Base-by-base conservation (phyloP, 2,888 invertebrate genomes). In the Esperia sulphurella region DNA sequence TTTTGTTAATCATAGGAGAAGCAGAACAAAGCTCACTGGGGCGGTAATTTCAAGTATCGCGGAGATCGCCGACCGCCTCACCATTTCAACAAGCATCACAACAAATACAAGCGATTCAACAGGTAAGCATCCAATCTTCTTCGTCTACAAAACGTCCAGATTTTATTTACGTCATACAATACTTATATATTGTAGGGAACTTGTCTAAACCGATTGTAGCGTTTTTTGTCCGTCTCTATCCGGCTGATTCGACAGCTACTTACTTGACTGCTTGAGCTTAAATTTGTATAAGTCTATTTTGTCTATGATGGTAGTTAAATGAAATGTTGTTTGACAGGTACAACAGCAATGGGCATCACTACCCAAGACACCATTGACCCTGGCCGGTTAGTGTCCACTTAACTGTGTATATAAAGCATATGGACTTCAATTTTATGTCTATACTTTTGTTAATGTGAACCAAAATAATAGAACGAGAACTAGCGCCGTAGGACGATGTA, bases 351-450 rank as follows among this genome's bases (percentile, higher is more conserved):
- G 80, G 81, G 0, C 83, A 85, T 57, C 80, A 87, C 64, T 89
- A 88, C 65, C 75, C 81, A 5, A 62, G 89, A 54, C 89, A 86
- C 63, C 88, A 85, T 79, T 89, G 89, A 89, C 89, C 77, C 72
- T 54, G 75, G 83, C 68, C 57, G 48, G 56, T 52, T 55, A 52
- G 68, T 61, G 68, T 57, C 58, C 60, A 58, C 57, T 59, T 63
- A 50, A 57, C 60, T 63, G 71, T 79, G 78, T 79, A 73, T 69
- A 77, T 73, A 71, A 75, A 76, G 63, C 62, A 63, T 74, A 79
- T 72, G 77, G 77, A 81, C 77, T 65, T 65, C 60, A 68, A 67
- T 60, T 62, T 14, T 59, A 71, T 71, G 68, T 55, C 50, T 52
- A 54, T 45, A 54, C 54, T 49, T 53, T 52, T 49, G 46, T 51